Evolutionary conservation across 2,797 vertebrate genomes (phyloP), one percentile per base, ranked within the genome.

Genomic region (Pempheris klunzingeri): DNA sequence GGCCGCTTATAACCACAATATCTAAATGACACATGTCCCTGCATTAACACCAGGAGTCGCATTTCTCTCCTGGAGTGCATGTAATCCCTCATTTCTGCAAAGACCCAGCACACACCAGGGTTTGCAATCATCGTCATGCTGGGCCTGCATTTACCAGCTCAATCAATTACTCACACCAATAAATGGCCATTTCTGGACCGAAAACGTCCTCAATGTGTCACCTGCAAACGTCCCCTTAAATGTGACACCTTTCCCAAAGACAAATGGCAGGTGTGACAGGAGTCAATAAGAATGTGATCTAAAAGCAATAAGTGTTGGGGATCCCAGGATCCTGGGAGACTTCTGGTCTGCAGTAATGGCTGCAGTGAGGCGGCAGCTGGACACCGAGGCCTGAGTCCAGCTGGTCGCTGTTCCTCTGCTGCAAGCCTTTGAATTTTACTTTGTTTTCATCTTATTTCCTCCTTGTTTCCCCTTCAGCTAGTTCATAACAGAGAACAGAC

Each of bases 241-340:
- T 81, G 87, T 94, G 93, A 95, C 94, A 94, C 93, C 85, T 82
- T 90, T 96, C 93, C 91, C 87, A 84, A 84, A 95, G 96, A 97
- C 91, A 91, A 96, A 97, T 92, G 94, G 93, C 94, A 87, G 50
- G 91, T 91, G 90, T 92, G 94, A 96, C 94, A 94, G 90, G 91
- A 95, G 95, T 96, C 95, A 93, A 95, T 96, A 95, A 85, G 92
- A 94, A 91, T 93, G 93, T 94, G 95, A 96, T 97, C 94, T 95
- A 93, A 96, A 95, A 94, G 94, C 95, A 94, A 88, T 96, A 93
- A 94, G 92, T 77, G 90, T 90, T 77, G 39, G 81, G 88, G 90
- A 93, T 87, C 86, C 82, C 85, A 76, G 70, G 87, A 91, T 95
- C 92, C 95, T 94, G 83, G 68, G 74, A 94, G 92, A 92, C 84